These are phyloP conservation scores for Embidobia sp. DNA, from an alignment of 2,888 invertebrate species.

Conservation along the genomic window DNA sequence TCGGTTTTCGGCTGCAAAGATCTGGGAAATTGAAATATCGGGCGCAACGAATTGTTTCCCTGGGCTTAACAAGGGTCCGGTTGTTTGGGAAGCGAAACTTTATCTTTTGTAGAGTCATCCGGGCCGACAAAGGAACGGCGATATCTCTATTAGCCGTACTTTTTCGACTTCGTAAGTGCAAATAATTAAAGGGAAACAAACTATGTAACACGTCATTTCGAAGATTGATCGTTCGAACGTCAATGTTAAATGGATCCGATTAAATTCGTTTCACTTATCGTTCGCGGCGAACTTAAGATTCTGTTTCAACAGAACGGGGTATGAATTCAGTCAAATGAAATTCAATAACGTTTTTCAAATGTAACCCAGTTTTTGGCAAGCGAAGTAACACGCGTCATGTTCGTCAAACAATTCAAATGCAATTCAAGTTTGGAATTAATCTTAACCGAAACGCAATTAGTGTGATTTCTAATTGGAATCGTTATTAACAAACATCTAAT, in stretches of 20 bases:
- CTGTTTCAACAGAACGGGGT: too few species aligned
- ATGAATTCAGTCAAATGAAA: too few species aligned
- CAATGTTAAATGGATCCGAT: too few species aligned
- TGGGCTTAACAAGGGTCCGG: not conserved
- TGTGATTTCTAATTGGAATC: too few species aligned
- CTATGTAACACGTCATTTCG: not conserved
- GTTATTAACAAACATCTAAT: slow-evolving; percentile 17
- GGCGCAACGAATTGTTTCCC: slow-evolving; percentile 4
- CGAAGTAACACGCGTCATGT: too few species aligned
- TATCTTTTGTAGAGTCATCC: slow-evolving; percentile 11
- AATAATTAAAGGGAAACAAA: not conserved
- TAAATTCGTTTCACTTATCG: too few species aligned
- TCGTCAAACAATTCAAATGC: slow-evolving; percentile 4
- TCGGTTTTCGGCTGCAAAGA: not conserved
- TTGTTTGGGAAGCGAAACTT: slow-evolving; percentile 2
- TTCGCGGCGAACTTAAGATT: too few species aligned
- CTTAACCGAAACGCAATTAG: too few species aligned
- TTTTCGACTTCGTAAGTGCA: not conserved
- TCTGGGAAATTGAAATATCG: not conserved
- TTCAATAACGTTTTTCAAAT: too few species aligned
- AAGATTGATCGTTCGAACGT: too few species aligned
- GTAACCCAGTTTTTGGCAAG: too few species aligned
- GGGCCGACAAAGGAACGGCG: not conserved
- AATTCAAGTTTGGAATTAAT: slow-evolving; percentile 13
- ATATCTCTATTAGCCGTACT: not conserved